Conservation (phyloP, 2,888 invertebrate species). For the Heliconius hortense region DNA sequence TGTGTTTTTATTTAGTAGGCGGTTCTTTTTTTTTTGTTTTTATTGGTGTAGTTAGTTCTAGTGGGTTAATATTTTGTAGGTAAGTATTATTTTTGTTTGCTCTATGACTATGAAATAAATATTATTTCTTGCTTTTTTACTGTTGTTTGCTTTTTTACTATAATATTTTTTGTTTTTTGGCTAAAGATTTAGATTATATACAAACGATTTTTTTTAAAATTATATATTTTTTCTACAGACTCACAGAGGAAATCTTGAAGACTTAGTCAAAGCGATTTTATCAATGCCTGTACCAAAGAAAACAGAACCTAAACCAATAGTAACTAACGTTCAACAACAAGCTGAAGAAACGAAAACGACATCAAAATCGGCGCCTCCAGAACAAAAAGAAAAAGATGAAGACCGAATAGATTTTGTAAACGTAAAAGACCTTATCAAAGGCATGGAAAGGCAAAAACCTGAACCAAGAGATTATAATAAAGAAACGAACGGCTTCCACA, state of each 20-base stretch:
- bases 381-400: conserved; percentile 70
- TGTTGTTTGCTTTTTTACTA: conserved; percentile 26
- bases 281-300: conserved; percentile 72
- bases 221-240: conserved; percentile 66
- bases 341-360: conserved; percentile 58
- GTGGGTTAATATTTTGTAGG: conserved; percentile 37
- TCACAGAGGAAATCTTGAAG: conserved; percentile 81
- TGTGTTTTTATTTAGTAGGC: conserved; percentile 36
- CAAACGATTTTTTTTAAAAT: conserved; percentile 30
- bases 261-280: conserved; percentile 71
- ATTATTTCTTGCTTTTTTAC: conserved; percentile 27
- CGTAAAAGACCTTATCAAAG: conserved; percentile 84
- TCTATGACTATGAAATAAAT: neutral
- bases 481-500: conserved; percentile 70
- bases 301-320: conserved; percentile 58
- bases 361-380: conserved; percentile 50
- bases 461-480: conserved; percentile 54
- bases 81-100: conserved; percentile 43
- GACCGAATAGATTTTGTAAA: conserved; percentile 80
- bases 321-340: conserved; percentile 49
- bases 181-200: conserved; percentile 19
- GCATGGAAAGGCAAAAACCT: conserved; percentile 80
- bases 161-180: conserved; percentile 24
- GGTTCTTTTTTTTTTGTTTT: conserved; percentile 4
- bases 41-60: conserved; percentile 39